A percentile compares a stretch with the other conserved stretches of the same genome.
Evolutionary conservation across 2,888 invertebrate species (phyloP).

Genomic region (Perizoma flavofasciatum): DNA sequence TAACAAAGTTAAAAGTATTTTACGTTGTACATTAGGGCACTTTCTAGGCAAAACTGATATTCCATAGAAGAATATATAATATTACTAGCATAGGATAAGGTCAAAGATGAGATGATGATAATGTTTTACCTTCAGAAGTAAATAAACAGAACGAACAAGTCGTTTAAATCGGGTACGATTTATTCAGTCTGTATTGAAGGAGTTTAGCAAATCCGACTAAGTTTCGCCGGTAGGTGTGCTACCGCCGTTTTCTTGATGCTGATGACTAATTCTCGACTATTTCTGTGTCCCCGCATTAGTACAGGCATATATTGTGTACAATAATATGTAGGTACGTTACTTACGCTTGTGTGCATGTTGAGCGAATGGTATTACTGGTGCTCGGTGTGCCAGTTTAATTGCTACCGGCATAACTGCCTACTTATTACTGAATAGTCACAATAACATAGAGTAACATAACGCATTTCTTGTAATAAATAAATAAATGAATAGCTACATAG

Average conservation of each 20-base stretch:
- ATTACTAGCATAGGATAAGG: too few species aligned
- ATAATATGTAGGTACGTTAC: conserved; percentile 16
- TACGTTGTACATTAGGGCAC: too few species aligned
- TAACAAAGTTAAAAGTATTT: too few species aligned
- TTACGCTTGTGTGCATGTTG: conserved; percentile 38
- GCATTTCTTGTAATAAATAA: too few species aligned
- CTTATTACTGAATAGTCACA: conserved; percentile 11
- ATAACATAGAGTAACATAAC: too few species aligned
- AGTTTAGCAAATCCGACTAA: conserved; percentile 22
- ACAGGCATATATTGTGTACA: conserved; percentile 11
- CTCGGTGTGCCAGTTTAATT: conserved; percentile 18
- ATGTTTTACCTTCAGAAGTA: not conserved
- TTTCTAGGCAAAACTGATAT: too few species aligned
- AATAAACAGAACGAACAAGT: not conserved
- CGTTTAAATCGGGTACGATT: not conserved
- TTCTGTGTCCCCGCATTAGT: conserved; percentile 49
- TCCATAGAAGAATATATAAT: too few species aligned
- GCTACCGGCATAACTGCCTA: conserved; percentile 18
- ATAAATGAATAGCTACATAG: too few species aligned
- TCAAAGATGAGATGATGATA: not conserved
- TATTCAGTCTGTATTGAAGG: conserved; percentile 7
- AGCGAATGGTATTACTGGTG: conserved; percentile 28
- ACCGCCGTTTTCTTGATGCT: conserved; percentile 20
- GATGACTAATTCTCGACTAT: conserved; percentile 66
- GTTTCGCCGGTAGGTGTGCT: conserved; percentile 18